phyloP scores from a whole-genome alignment of 2,113 vertebrate genomes.

The Hydropotes inermis region DNA sequence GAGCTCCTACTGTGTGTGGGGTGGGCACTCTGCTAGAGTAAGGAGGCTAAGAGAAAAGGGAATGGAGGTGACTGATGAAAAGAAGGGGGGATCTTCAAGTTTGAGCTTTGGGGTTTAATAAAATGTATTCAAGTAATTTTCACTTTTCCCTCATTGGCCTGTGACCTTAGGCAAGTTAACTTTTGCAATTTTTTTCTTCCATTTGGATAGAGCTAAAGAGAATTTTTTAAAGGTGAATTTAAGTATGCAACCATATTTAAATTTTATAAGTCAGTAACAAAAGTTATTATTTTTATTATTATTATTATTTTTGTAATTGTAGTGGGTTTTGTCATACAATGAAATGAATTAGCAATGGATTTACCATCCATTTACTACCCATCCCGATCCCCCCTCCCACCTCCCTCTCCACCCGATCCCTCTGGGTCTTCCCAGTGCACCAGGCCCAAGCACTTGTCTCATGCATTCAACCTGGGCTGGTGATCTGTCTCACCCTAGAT shows the following conservation, averaged over 20 bases:
- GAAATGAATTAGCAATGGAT: too few relatives aligned
- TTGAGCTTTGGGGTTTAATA: background rate
- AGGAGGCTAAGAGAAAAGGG: background rate
- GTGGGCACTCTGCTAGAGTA: background rate
- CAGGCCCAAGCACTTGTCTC: too few relatives aligned
- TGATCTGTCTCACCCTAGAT: too few relatives aligned
- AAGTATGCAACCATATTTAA: background rate
- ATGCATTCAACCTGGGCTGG: too few relatives aligned
- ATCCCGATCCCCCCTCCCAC: too few relatives aligned
- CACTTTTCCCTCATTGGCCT: background rate
- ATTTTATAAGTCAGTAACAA: background rate
- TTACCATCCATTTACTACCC: too few relatives aligned
- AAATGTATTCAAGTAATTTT: background rate
- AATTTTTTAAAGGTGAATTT: background rate
- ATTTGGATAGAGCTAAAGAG: background rate
- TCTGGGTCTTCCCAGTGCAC: too few relatives aligned
- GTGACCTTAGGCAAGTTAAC: background rate
- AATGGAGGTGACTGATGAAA: background rate
- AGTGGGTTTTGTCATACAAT: too few relatives aligned
- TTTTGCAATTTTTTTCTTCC: background rate
- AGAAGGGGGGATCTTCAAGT: background rate
- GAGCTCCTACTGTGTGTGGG: background rate
- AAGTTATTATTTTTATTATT: background rate
- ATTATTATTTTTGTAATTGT: too few relatives aligned
- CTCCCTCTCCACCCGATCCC: too few relatives aligned